phyloP scores from a whole-genome alignment of 2,113 vertebrate species.

The Melanerpes aurifrons region DNA sequence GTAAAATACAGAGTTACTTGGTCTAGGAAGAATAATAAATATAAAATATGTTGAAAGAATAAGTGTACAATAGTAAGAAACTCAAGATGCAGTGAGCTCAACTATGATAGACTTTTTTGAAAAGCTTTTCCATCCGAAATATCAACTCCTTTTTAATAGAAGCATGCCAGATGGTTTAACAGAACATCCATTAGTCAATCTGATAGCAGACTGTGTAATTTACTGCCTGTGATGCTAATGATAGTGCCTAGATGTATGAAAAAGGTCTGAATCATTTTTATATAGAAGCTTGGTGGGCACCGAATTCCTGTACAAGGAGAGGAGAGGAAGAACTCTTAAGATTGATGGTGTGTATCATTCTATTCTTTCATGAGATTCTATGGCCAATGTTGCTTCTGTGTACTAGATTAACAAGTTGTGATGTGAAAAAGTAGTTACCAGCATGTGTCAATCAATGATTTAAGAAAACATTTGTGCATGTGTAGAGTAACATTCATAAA shows the following conservation, averaged over 20 bases:
- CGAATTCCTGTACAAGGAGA: neutral
- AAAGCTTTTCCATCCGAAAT: conserved; percentile 38
- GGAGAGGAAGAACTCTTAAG: neutral
- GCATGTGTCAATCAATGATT: neutral
- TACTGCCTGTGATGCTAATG: conserved; percentile 24
- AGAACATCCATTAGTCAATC: conserved; percentile 58
- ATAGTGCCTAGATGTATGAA: conserved; percentile 8
- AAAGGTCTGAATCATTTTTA: conserved; percentile 16
- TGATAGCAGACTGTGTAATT: conserved; percentile 33
- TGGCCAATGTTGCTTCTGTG: neutral
- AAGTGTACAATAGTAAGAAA: neutral
- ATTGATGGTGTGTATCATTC: neutral
- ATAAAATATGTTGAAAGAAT: neutral
- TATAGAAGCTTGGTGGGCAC: neutral
- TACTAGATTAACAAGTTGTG: neutral
- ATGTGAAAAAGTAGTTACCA: neutral
- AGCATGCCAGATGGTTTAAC: conserved; percentile 40
- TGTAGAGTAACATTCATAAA: neutral
- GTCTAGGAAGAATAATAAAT: neutral
- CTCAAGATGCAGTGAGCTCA: neutral
- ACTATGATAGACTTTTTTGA: conserved; percentile 4
- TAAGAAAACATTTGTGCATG: neutral
- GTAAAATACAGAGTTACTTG: neutral
- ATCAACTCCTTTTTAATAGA: conserved; percentile 1
- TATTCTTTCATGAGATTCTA: neutral